Evolutionary conservation across 92 coral and sea anemone species (phyloP).

Genomic region (Porites lobata): DNA sequence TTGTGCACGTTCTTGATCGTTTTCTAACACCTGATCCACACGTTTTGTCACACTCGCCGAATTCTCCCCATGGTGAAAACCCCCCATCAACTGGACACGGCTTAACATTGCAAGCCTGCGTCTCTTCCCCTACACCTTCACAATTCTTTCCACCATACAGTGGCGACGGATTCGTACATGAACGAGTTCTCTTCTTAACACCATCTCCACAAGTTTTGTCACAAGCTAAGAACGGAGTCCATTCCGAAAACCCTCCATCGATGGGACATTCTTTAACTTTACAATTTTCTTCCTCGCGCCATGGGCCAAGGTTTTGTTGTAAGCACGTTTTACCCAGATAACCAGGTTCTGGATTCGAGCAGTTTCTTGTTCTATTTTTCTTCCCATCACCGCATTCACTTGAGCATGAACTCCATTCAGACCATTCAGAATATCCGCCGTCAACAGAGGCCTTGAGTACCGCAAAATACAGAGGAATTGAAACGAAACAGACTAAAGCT

Average conservation of each 20-base stretch:
- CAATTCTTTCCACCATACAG: conserved; percentile 61
- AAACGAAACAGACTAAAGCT: not conserved
- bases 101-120: conserved; percentile 53
- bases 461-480: conserved; percentile 10
- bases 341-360: conserved; percentile 66
- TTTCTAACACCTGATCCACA: conserved; percentile 58
- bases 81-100: conserved; percentile 77
- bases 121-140: conserved; percentile 51
- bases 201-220: conserved; percentile 71
- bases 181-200: conserved; percentile 46
- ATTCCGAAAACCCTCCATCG: conserved; percentile 65
- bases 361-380: conserved; percentile 56
- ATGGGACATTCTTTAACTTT: conserved; percentile 72
- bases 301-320: conserved; percentile 27
- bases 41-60: conserved; percentile 39
- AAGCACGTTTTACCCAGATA: conserved; percentile 58
- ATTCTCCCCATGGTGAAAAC: conserved; percentile 65
- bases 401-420: conserved; percentile 70
- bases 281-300: conserved; percentile 38
- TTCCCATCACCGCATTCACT: conserved; percentile 68
- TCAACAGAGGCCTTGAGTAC: conserved; percentile 9
- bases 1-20: conserved; percentile 59
- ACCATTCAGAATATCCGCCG: conserved; percentile 71
- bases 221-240: conserved; percentile 67
- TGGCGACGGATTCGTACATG: conserved; percentile 73